Percentiles rank a stretch among this genome's conserved stretches.
phyloP scores from a whole-genome alignment of 2,797 vertebrate species.

The Helarctos malayanus region DNA sequence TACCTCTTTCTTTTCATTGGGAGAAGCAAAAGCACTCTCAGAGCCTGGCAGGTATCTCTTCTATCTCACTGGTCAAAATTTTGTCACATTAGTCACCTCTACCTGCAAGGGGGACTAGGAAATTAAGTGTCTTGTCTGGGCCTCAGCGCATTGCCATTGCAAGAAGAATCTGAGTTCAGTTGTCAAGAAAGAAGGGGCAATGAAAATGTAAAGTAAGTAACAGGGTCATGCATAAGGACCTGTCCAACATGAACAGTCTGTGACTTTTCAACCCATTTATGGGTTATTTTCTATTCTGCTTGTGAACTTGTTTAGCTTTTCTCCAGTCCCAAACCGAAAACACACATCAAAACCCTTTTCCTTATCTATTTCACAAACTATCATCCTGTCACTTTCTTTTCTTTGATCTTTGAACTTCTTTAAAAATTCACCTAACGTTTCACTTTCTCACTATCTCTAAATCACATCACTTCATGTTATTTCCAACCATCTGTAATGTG shows the following conservation, averaged over 20 bases:
- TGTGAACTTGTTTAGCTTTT: conserved; percentile 4
- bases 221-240: background rate
- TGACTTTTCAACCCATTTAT: background rate
- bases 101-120: background rate
- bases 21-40: background rate
- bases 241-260: background rate
- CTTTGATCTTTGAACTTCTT: background rate
- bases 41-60: background rate
- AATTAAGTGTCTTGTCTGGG: background rate
- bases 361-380: background rate
- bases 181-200: background rate
- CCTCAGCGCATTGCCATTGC: background rate
- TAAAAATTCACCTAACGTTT: background rate
- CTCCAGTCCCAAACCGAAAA: background rate
- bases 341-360: background rate
- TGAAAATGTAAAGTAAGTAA: background rate
- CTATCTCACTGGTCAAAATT: background rate
- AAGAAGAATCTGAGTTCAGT: background rate
- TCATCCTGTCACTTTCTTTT: background rate
- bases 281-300: background rate
- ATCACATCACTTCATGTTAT: background rate
- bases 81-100: background rate
- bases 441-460: background rate
- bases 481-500: background rate
- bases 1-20: background rate